phyloP scores from a whole-genome alignment of 2,113 vertebrate species.

The Oenanthe oenanthe region DNA sequence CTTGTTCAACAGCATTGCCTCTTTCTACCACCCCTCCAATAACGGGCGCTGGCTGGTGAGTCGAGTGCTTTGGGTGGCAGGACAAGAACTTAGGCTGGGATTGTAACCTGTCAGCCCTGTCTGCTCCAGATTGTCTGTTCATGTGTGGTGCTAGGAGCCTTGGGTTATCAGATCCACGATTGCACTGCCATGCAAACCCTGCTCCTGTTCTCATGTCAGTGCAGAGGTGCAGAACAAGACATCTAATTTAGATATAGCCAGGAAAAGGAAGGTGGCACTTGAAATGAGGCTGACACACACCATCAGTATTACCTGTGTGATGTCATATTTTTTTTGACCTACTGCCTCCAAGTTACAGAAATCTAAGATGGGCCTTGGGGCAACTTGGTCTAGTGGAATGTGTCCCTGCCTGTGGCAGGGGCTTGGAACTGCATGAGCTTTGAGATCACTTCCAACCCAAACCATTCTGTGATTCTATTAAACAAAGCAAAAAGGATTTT shows the following conservation, averaged over 20 bases:
- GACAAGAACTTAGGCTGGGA: not conserved
- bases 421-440: not conserved
- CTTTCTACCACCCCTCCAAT: conserved; percentile 97
- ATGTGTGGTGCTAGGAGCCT: not conserved
- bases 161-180: not conserved
- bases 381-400: not conserved
- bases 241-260: rapidly evolving
- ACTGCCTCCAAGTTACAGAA: not conserved
- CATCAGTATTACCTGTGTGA: not conserved
- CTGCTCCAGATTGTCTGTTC: not conserved
- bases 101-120: not conserved
- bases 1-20: conserved; percentile 94
- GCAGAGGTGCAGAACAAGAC: not conserved
- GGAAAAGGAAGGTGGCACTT: not conserved
- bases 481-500: not conserved
- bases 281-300: not conserved
- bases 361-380: not conserved
- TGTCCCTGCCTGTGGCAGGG: not conserved
- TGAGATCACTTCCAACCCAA: not conserved
- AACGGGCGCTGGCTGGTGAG: conserved; percentile 98
- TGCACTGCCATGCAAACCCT: not conserved
- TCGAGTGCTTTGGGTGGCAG: conserved; percentile 70
- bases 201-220: not conserved
- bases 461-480: not conserved
- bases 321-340: not conserved